Base-by-base conservation (phyloP, 2,888 invertebrate species). In the Nudaria mundana region DNA sequence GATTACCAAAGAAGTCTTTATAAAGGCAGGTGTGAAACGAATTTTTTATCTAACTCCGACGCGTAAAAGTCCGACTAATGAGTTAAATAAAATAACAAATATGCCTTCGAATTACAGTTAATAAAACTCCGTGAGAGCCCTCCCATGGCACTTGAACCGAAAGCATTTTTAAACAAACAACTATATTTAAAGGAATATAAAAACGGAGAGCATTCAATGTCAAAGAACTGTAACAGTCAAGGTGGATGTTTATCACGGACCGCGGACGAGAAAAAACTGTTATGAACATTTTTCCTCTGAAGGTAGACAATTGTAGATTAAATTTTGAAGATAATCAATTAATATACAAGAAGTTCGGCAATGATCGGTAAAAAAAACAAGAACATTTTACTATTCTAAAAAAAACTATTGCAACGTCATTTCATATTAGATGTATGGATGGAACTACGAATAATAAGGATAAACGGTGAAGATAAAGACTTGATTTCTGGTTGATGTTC, bases 31-130 rank as follows among this genome's bases (percentile, higher is more conserved):
- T 55, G 56, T 57, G 47, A 60, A 64, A 51, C 48, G 56, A 56
- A 42, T n/a, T 48, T 52, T 20, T 20, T 51, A 33, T 58, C 43
- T 47, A 40, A 44, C 33, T 42, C 39, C 41, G 20, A 43, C 33
- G 37, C 46, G 34, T 31, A 37, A 49, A 54, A 51, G 53, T 49
- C 31, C 10, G 48, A 56, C 60, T 66, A 64, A 65, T 67, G 63
- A 62, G 56, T 55, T 49, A 54, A 42, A 60, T 63, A 60, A 63
- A 49, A 61, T n/a, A 63, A 59, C 60, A 66, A 61, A 66, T 38
- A 51, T 49, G 48, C 43, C 43, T 47, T 57, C 59, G 55, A 62
- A 56, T 66, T 48, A 32, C 55, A 33, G 50, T 49, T 56, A 40
- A 38, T 43, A 43, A 52, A 42, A 30, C 29, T 37, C 29, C 45